Evolutionary conservation across 2,888 invertebrate genomes (phyloP).

Genomic region (Plusia festucae): DNA sequence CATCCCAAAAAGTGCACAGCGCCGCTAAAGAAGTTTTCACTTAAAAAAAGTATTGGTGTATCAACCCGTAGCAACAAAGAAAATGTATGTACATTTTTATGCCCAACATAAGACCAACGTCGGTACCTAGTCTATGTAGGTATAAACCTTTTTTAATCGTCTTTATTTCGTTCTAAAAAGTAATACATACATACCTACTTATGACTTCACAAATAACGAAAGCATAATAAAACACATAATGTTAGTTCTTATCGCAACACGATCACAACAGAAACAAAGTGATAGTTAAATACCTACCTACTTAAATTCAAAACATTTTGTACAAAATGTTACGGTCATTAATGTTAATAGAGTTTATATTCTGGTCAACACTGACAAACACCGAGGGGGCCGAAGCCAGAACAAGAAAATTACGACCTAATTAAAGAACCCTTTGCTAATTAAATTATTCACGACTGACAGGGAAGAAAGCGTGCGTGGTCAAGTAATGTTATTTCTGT

Average conservation of each 20-base stretch:
- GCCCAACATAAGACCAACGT: too few relatives aligned
- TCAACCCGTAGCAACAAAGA: too few relatives aligned
- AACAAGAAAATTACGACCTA: conserved; percentile 68
- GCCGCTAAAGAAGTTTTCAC: too few relatives aligned
- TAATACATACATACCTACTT: not conserved
- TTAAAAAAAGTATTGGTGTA: too few relatives aligned
- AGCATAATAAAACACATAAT: not conserved
- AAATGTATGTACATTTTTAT: too few relatives aligned
- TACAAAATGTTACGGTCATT: conserved; percentile 53
- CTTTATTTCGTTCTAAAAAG: not conserved
- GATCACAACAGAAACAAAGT: conserved; percentile 48
- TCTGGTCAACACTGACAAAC: conserved; percentile 55
- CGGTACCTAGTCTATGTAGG: too few relatives aligned
- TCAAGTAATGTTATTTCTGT: conserved; percentile 22
- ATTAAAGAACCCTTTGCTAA: conserved; percentile 70
- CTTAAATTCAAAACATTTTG: conserved; percentile 51
- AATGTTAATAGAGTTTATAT: conserved; percentile 52
- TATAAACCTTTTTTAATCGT: too few relatives aligned
- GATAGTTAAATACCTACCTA: too few relatives aligned
- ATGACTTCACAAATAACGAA: conserved; percentile 4
- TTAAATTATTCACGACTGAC: conserved; percentile 65
- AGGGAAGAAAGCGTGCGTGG: conserved; percentile 33
- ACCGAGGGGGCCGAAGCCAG: conserved; percentile 49
- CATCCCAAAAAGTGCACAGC: too few relatives aligned
- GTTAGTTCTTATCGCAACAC: conserved; percentile 35